These are phyloP conservation scores for Myotis findleyi DNA, from an alignment of 2,797 vertebrate species.

Conservation along the genomic window DNA sequence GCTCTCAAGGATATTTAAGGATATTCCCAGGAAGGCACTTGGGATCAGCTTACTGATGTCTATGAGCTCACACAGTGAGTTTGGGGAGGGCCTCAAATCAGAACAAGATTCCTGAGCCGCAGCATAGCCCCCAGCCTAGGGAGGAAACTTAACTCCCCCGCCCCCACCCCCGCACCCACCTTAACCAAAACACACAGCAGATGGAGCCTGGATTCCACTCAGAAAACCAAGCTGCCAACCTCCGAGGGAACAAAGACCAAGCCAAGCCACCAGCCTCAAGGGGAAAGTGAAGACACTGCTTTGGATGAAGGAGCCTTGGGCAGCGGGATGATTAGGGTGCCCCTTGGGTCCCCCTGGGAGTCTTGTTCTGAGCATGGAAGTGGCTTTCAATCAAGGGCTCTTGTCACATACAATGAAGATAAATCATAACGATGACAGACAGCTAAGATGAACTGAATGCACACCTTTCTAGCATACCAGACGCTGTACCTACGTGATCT, in stretches of 20 bases:
- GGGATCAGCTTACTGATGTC: too few species aligned
- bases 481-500: fast-evolving
- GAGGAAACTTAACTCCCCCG: not conserved
- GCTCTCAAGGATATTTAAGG: not conserved
- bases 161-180: fast-evolving
- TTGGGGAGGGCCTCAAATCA: not conserved
- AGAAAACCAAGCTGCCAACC: not conserved
- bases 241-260: not conserved
- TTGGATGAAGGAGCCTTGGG: not conserved
- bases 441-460: fast-evolving
- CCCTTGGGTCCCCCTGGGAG: not conserved
- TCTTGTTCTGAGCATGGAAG: not conserved
- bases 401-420: not conserved
- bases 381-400: not conserved
- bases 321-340: not conserved
- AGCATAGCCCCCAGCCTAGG: not conserved
- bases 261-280: not conserved
- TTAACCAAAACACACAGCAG: not conserved
- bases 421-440: fast-evolving
- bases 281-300: not conserved
- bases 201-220: not conserved
- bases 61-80: not conserved
- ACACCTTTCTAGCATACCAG: fast-evolving
- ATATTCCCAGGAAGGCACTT: not conserved
- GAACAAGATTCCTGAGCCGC: not conserved